phyloP scores from a whole-genome alignment of 2,888 invertebrate species.

The Lepidonotus clava region DNA sequence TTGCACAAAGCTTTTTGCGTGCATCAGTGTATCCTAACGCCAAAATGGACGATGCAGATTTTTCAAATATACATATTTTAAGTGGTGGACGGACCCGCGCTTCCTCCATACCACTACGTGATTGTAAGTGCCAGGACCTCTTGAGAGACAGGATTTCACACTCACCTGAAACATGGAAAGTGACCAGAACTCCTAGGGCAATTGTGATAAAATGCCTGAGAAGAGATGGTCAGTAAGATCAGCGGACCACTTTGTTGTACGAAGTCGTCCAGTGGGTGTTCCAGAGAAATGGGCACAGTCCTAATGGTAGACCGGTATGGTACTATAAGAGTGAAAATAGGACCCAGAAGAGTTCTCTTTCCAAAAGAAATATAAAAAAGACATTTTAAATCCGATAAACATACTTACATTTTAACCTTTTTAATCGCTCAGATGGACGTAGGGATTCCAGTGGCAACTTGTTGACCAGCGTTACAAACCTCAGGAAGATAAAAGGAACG shows the following conservation, averaged over 20 bases:
- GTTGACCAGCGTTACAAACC: conserved; percentile 2
- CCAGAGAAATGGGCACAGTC: background rate
- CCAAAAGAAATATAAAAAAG: background rate
- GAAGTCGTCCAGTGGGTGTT: background rate
- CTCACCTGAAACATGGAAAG: background rate
- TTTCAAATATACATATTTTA: conserved; percentile 12
- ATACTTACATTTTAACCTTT: background rate
- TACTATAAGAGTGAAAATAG: conserved; percentile 23
- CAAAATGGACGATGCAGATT: conserved; percentile 42
- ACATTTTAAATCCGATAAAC: background rate
- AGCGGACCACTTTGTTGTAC: background rate
- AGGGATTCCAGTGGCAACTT: background rate
- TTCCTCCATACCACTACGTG: conserved; percentile 30
- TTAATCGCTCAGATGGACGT: background rate
- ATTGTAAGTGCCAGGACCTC: conserved; percentile 29
- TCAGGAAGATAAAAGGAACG: conserved; percentile 31
- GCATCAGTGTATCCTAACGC: conserved; percentile 33
- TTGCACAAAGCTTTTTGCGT: conserved; percentile 43
- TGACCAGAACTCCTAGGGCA: background rate
- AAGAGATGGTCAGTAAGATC: background rate
- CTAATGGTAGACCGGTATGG: too few species aligned
- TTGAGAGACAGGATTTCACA: background rate
- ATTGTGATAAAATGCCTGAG: conserved; percentile 4
- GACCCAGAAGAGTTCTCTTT: background rate
- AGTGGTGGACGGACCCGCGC: conserved; percentile 38